Percentiles rank a stretch among this genome's conserved stretches.
These are phyloP conservation scores for Chionodraco myersi DNA, from an alignment of 2,113 vertebrate genomes.

Conservation along the genomic window DNA sequence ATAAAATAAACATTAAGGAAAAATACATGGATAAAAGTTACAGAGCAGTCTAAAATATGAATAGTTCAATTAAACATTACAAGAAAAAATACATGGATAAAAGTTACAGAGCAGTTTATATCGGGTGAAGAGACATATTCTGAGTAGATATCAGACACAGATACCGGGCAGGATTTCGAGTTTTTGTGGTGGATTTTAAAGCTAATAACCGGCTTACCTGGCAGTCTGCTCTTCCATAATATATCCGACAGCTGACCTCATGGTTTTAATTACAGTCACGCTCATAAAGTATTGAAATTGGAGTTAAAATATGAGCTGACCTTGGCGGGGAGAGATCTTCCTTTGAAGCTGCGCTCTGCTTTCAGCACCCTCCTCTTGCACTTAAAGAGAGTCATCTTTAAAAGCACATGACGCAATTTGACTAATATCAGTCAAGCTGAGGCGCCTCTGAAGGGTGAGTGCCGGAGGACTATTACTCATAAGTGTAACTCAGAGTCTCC, in stretches of 20 bases:
- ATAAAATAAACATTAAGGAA: too few relatives aligned
- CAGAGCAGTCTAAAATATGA: too few relatives aligned
- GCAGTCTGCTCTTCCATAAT: conserved; percentile 32
- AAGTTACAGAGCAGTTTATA: too few relatives aligned
- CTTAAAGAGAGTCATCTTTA: conserved; percentile 70
- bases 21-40: too few relatives aligned
- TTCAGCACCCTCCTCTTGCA: conserved; percentile 58
- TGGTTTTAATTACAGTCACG: conserved; percentile 51
- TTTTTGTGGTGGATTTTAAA: background rate
- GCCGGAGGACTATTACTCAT: conserved; percentile 31
- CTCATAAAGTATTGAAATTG: conserved; percentile 59
- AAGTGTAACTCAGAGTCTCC: conserved; percentile 47
- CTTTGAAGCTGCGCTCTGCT: conserved; percentile 56
- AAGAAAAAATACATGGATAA: too few relatives aligned
- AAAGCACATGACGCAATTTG: conserved; percentile 69
- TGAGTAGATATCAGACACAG: too few relatives aligned
- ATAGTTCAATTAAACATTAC: too few relatives aligned
- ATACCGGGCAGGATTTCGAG: too few relatives aligned
- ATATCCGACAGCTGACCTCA: conserved; percentile 39
- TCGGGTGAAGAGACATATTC: too few relatives aligned
- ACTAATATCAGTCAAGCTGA: conserved; percentile 58
- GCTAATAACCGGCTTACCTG: conserved; percentile 24
- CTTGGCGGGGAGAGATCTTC: conserved; percentile 58
- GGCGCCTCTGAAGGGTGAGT: conserved; percentile 44
- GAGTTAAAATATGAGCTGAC: conserved; percentile 60